Conservation (phyloP, 1,140 invertebrate genomes). For the Bicyclus anynana region DNA sequence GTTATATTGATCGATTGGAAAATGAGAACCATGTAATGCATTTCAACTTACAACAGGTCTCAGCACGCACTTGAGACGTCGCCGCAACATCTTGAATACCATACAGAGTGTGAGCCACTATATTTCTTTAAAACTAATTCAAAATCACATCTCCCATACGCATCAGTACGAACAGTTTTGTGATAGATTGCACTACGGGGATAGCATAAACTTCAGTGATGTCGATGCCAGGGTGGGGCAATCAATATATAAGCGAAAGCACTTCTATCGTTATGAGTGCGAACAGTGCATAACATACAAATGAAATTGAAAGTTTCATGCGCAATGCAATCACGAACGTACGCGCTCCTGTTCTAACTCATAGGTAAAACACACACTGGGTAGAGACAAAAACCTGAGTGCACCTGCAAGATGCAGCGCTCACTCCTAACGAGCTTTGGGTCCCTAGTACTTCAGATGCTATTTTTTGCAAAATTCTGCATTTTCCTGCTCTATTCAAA, state of each 20-base stretch:
- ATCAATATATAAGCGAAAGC: not conserved
- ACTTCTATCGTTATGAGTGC: not conserved
- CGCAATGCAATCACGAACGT: slow-evolving; percentile 24
- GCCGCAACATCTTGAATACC: too few species aligned
- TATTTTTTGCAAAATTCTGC: slow-evolving; percentile 27
- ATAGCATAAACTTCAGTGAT: not conserved
- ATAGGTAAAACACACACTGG: not conserved
- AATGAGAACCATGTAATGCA: too few species aligned
- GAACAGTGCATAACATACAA: slow-evolving; percentile 11
- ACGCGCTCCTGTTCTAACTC: slow-evolving; percentile 11
- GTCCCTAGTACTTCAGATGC: slow-evolving; percentile 17
- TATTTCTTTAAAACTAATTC: not conserved
- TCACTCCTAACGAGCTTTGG: slow-evolving; percentile 6
- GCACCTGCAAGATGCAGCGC: not conserved
- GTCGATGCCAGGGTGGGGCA: not conserved
- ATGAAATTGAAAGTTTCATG: slow-evolving; percentile 34
- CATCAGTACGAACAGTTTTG: not conserved
- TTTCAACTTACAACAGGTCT: too few species aligned
- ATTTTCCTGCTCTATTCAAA: slow-evolving; percentile 6
- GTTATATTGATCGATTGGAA: too few species aligned
- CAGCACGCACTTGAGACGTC: too few species aligned
- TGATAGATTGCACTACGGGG: slow-evolving; percentile 3
- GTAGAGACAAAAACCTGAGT: slow-evolving; percentile 8
- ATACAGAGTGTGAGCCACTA: not conserved
- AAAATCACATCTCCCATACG: not conserved